Evolutionary conservation across 1,140 invertebrate species (phyloP).

Genomic region (Phymastichus coffea): DNA sequence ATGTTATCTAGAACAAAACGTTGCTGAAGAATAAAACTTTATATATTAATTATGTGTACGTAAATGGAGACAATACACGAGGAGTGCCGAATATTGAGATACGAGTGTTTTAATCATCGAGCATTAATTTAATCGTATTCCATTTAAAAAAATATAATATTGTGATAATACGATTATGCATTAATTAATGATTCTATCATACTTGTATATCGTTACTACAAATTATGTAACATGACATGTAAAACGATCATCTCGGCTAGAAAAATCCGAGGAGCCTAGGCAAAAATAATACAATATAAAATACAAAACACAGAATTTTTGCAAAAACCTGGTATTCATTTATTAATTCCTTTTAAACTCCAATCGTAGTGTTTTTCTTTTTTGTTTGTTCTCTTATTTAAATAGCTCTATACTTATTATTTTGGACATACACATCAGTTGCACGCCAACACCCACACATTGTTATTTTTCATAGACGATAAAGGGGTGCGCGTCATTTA

Average conservation of each 20-base stretch:
- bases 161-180: constrained; percentile 44
- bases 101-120: constrained; percentile 21
- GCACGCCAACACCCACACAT: constrained; percentile 36
- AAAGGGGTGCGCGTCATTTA: constrained; percentile 39
- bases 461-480: constrained; percentile 9
- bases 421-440: constrained; percentile 38
- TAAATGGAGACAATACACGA: constrained; percentile 19
- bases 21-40: constrained; percentile 1
- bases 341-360: constrained; percentile 37
- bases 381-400: constrained; percentile 19
- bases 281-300: constrained; percentile 26
- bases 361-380: constrained; percentile 5
- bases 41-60: constrained; percentile 18
- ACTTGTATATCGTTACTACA: constrained; percentile 24
- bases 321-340: constrained; percentile 36
- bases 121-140: constrained; percentile 41
- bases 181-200: constrained; percentile 23
- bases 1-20: constrained; percentile 11
- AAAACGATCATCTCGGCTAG: constrained; percentile 16
- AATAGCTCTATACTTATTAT: constrained; percentile 25
- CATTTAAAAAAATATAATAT: constrained; percentile 44
- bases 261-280: constrained; percentile 13
- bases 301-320: constrained; percentile 24
- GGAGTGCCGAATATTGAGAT: constrained; percentile 24
- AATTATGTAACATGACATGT: constrained; percentile 28